phyloP scores from a whole-genome alignment of 1,140 invertebrate species.

The Anthonomus grandis region DNA sequence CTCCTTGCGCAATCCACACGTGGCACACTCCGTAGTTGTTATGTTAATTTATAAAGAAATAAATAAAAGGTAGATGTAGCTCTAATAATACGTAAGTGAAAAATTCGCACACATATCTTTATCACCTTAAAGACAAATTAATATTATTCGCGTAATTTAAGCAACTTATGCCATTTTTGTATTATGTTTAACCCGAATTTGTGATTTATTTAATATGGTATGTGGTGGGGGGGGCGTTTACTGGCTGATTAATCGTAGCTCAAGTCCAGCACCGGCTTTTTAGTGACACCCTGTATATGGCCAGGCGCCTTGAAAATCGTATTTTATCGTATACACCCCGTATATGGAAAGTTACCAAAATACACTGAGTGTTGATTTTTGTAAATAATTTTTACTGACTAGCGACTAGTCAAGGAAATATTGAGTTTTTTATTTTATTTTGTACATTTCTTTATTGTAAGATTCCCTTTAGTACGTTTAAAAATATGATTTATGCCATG shows the following conservation, averaged over 20 bases:
- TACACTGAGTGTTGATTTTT: constrained; percentile 42
- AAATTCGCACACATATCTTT: too few relatives aligned
- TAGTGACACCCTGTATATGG: too few relatives aligned
- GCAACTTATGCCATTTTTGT: constrained; percentile 27
- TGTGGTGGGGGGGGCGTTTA: background rate
- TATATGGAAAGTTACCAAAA: constrained; percentile 46
- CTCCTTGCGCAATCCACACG: too few relatives aligned
- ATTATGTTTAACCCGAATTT: constrained; percentile 33
- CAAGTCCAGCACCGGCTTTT: too few relatives aligned
- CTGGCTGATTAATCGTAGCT: too few relatives aligned
- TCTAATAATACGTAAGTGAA: too few relatives aligned
- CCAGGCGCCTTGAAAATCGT: constrained; percentile 27
- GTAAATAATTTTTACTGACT: constrained; percentile 42
- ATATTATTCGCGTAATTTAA: constrained; percentile 18
- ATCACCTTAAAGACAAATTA: too few relatives aligned
- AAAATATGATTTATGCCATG: constrained; percentile 10
- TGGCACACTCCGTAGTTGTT: too few relatives aligned
- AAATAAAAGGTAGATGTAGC: too few relatives aligned
- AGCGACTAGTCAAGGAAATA: constrained; percentile 44
- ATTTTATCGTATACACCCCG: constrained; percentile 42
- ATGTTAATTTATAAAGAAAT: too few relatives aligned
- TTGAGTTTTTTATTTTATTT: too few relatives aligned
- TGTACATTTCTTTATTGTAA: constrained; percentile 13
- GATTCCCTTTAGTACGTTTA: too few relatives aligned
- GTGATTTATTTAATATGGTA: constrained; percentile 37